Evolutionary conservation across 2,797 vertebrate genomes (phyloP).

Genomic region (Chrysocyon brachyurus): DNA sequence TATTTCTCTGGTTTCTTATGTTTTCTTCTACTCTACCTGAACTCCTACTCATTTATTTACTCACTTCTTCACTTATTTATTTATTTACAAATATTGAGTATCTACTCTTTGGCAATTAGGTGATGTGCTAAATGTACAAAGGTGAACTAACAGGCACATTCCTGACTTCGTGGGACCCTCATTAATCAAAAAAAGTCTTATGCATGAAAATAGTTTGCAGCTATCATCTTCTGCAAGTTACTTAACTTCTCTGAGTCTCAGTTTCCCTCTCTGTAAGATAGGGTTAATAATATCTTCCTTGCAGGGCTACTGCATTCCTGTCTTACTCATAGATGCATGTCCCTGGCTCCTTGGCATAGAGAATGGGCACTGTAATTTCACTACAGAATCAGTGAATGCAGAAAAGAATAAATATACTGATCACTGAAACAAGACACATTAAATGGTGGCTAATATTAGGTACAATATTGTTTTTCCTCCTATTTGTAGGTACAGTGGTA

Average conservation of each 20-base stretch:
- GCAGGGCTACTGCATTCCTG: neutral
- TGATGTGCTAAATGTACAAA: neutral
- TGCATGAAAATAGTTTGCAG: neutral
- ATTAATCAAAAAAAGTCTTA: neutral
- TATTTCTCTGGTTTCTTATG: neutral
- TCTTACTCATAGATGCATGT: neutral
- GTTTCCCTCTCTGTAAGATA: slow-evolving; percentile 12
- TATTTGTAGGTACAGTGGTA: neutral
- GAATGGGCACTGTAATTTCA: neutral
- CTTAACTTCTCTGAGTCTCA: neutral
- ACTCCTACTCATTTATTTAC: neutral
- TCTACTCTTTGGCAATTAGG: neutral
- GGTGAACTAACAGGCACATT: neutral
- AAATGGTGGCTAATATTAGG: neutral
- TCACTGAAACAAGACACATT: neutral
- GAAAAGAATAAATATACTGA: neutral
- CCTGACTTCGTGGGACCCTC: neutral
- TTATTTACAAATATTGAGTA: neutral
- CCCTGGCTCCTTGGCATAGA: neutral
- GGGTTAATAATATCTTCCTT: neutral
- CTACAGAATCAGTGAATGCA: neutral
- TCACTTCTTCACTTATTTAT: neutral
- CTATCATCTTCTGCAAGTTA: neutral
- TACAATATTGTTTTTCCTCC: neutral
- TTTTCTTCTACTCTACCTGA: neutral